Percentiles rank a stretch among this genome's conserved stretches.
These are phyloP conservation scores for Micropterix aruncella DNA, from an alignment of 2,888 invertebrate genomes.

Conservation along the genomic window DNA sequence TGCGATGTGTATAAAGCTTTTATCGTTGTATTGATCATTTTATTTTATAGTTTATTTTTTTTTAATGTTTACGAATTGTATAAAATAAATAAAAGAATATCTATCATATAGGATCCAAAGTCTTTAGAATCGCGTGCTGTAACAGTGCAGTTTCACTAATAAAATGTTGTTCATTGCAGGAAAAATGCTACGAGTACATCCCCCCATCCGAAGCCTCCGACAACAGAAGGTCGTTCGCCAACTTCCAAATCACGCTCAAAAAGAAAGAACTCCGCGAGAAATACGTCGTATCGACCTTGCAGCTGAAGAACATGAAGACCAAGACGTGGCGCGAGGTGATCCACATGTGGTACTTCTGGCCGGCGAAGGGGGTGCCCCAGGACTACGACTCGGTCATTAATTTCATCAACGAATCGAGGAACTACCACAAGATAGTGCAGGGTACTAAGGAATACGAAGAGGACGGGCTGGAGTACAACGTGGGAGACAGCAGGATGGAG, in stretches of 20 bases:
- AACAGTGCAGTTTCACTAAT: too few species aligned
- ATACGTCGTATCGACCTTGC: conserved; percentile 76
- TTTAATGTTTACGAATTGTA: too few species aligned
- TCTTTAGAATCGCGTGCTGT: too few species aligned
- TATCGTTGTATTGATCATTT: too few species aligned
- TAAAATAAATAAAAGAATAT: too few species aligned
- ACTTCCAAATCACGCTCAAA: conserved; percentile 77
- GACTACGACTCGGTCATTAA: conserved; percentile 76
- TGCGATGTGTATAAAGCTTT: too few species aligned
- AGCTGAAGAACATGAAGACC: conserved; percentile 68
- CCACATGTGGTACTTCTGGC: conserved; percentile 94
- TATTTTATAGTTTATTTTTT: too few species aligned
- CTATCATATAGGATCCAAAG: too few species aligned
- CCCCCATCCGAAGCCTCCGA: conserved; percentile 87
- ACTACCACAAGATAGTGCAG: conserved; percentile 35
- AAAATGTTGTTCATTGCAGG: conserved; percentile 37
- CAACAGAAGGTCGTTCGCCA: conserved; percentile 74
- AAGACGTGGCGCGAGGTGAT: conserved; percentile 78
- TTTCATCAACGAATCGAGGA: conserved; percentile 73
- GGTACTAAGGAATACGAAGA: conserved; percentile 37
- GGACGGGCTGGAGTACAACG: conserved; percentile 21
- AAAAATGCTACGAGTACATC: conserved; percentile 82
- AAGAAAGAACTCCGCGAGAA: conserved; percentile 83
- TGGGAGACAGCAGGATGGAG: conserved; percentile 1
- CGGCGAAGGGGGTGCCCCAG: conserved; percentile 71